These are phyloP conservation scores for Torymus aiolomorphi DNA, from an alignment of 2,888 invertebrate genomes.

Conservation along the genomic window DNA sequence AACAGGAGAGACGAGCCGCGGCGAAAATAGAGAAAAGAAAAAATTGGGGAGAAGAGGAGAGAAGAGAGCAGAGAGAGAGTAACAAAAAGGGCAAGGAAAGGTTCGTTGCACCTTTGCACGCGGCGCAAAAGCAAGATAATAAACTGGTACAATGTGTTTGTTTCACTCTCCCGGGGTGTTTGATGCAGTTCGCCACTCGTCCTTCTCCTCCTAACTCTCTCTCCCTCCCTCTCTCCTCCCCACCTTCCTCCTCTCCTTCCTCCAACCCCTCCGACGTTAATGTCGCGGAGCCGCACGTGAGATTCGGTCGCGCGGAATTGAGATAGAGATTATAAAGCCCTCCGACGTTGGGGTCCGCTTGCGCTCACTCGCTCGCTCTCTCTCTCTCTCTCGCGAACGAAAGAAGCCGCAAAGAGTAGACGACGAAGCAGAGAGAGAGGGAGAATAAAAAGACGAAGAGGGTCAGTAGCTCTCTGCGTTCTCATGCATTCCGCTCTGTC, in stretches of 20 bases:
- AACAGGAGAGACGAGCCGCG: neutral
- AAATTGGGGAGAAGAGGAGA: neutral
- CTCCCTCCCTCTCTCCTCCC: slow-evolving; percentile 22
- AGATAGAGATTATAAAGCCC: slow-evolving; percentile 66
- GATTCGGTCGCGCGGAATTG: slow-evolving; percentile 65
- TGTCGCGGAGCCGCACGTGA: slow-evolving; percentile 41
- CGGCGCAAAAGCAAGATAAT: slow-evolving; percentile 31
- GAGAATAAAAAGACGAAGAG: slow-evolving; percentile 60
- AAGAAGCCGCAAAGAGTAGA: slow-evolving; percentile 46
- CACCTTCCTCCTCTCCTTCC: slow-evolving; percentile 15
- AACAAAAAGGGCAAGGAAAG: slow-evolving; percentile 27
- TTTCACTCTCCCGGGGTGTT: slow-evolving; percentile 12
- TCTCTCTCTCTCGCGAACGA: neutral
- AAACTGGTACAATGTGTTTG: slow-evolving; percentile 50
- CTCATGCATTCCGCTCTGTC: slow-evolving; percentile 75
- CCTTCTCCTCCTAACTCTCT: slow-evolving; percentile 34
- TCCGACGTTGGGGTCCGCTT: slow-evolving; percentile 37
- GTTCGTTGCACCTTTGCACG: slow-evolving; percentile 54
- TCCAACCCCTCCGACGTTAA: neutral
- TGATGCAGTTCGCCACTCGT: slow-evolving; percentile 11
- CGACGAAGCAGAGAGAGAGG: slow-evolving; percentile 21
- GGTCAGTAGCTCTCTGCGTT: slow-evolving; percentile 74
- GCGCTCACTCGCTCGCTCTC: neutral
- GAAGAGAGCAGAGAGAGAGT: slow-evolving; percentile 2
- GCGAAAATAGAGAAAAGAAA: too few relatives aligned